Conservation (phyloP, 2,888 invertebrate species). For the Andrena fulva region DNA sequence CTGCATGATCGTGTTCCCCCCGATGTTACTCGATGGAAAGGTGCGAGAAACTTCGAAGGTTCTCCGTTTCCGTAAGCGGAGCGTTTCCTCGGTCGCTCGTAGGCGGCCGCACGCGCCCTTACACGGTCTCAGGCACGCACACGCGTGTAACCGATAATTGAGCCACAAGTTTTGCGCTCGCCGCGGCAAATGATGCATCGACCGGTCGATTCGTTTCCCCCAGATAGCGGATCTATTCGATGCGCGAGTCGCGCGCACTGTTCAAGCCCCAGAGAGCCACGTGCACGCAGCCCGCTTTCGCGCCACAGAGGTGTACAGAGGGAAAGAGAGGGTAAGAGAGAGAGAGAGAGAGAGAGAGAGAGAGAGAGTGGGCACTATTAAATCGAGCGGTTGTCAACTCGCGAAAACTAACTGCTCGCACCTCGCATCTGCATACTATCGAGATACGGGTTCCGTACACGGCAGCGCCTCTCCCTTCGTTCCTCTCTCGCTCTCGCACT, state of each 20-base stretch:
- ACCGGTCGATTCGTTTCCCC: constrained; percentile 77
- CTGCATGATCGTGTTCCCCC: constrained; percentile 2
- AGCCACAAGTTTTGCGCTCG: constrained; percentile 72
- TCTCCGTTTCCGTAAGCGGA: constrained; percentile 54
- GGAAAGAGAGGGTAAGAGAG: neutral
- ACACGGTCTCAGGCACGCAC: constrained; percentile 29
- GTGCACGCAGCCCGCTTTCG: constrained; percentile 58
- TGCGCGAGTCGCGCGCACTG: constrained; percentile 62
- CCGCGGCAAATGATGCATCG: constrained; percentile 75
- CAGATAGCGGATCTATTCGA: constrained; percentile 80
- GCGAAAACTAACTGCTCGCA: constrained; percentile 78
- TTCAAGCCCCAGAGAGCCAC: constrained; percentile 8
- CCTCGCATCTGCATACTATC: constrained; percentile 79
- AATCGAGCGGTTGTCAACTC: constrained; percentile 76
- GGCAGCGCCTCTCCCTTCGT: constrained; percentile 34
- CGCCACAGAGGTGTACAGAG: constrained; percentile 30
- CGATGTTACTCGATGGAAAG: constrained; percentile 32
- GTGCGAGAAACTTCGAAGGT: neutral
- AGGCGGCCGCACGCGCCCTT: constrained; percentile 28
- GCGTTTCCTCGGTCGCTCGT: constrained; percentile 14
- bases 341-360: neutral
- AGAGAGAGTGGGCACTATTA: constrained; percentile 66
- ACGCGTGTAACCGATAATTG: constrained; percentile 72
- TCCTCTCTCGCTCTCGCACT: neutral
- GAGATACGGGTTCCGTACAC: constrained; percentile 68